Percentiles rank a stretch among this genome's conserved stretches.
Conservation (phyloP, 2,888 invertebrate genomes). For the Nephrotoma flavescens region DNA sequence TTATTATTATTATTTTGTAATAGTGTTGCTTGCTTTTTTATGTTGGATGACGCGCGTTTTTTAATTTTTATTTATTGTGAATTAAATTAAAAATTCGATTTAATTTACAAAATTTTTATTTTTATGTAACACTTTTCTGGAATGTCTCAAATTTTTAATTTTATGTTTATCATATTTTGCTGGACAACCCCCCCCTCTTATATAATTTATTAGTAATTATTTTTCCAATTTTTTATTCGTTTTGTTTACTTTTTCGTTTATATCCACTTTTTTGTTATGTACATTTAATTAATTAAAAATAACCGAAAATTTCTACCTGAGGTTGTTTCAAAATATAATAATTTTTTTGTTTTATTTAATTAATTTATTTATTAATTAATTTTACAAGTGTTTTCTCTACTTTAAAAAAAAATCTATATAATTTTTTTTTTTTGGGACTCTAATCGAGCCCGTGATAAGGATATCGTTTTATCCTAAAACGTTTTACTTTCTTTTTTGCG, state of each 20-base stretch:
- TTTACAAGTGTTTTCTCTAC: neutral
- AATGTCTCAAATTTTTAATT: slow-evolving; percentile 2
- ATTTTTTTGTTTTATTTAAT: neutral
- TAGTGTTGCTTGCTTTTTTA: neutral
- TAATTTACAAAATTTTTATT: neutral
- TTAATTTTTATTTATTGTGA: neutral
- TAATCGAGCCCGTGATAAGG: neutral
- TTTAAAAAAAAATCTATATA: neutral
- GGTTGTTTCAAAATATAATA: slow-evolving; percentile 1
- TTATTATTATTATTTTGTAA: neutral
- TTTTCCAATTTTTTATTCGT: neutral
- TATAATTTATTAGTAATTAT: neutral
- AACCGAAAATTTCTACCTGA: neutral
- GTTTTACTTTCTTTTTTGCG: neutral
- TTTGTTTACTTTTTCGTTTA: neutral
- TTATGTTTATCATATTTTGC: neutral
- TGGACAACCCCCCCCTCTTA: neutral
- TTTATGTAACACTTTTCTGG: neutral
- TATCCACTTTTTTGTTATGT: neutral
- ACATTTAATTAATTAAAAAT: neutral
- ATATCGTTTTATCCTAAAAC: neutral
- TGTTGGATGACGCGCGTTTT: neutral
- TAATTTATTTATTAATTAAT: neutral
- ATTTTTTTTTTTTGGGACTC: neutral
- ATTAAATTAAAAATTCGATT: slow-evolving; percentile 1